Evolutionary conservation across 2,797 vertebrate species (phyloP), one percentile per base, ranked within the genome.

Genomic region (Aythya fuligula): DNA sequence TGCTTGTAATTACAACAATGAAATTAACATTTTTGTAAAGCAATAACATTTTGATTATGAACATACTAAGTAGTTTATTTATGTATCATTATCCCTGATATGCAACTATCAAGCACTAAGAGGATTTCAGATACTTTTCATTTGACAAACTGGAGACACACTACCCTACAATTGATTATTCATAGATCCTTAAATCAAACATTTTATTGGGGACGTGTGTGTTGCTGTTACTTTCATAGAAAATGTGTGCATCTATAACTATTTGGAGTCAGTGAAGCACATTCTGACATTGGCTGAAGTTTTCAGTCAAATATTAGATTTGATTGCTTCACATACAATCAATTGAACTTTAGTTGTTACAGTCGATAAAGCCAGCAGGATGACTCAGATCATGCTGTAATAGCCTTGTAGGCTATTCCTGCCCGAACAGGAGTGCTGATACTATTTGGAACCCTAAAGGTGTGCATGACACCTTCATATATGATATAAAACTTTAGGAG

Each of bases 1-100:
- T 0, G 1, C 53, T 82, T 76, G 67, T 87, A 93, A 95, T 93
- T 87, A 89, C 43, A 85, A 90, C 77, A 89, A 82, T 64, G 85
- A 93, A 95, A 92, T 79, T 73, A 87, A 57, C 4, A 0, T 76
- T 89, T 96, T 74, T 85, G 47, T 94, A 85, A 85, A 87, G 78
- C 64, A 76, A 49, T 85, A 95, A 87, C 71, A 71, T 93, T 93
- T 89, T 91, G 78, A 89, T 94, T 93, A 94, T 76, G 74, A 92
- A 77, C 74, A 76, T 24, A 20, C 3, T 72, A 95, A 93, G 73
- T 69, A 82, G 81, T 89, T 92, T 88, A 94, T 90, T 92, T 93
- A 75, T 70, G 61, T 86, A 43, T 62, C 74, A 36, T 96, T 94
- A 87, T 92, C 64, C 39, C n/a, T 77, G 72, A 94, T 93, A 72